Base-by-base conservation (phyloP, 2,888 invertebrate species). In the Cosmorhoe ocellata region DNA sequence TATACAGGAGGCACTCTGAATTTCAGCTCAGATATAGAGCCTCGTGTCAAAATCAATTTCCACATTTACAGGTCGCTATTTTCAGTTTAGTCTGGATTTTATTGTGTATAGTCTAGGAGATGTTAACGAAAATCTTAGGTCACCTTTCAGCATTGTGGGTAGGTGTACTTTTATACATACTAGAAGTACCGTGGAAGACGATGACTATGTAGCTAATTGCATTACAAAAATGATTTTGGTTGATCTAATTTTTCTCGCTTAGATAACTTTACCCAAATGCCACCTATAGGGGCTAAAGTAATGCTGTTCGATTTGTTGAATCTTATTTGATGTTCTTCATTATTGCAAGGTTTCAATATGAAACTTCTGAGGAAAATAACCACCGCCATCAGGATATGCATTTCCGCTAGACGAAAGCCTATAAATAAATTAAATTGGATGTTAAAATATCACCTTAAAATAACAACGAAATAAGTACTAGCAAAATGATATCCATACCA, bases 11-110 rank as follows among this genome's bases (percentile, higher is more conserved):
- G 72, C 71, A 74, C 70, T 69, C 70, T 61, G 67, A 70, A 71
- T 60, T 67, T 64, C 65, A 69, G 71, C 64, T 69, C 72, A 59
- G 71, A 76, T 81, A 82, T 79, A 82, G 77, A 75, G 71, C 66
- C 69, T 71, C 70, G 69, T 81, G 83, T 86, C 85, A 82, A 81
- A 86, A 85, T 83, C 83, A 86, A 84, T 86, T 84, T 84, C 74
- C 81, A 78, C 80, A 71, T 82, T 84, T 80, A 81, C 76, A 79
- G 79, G 69, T 78, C 66, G 79, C 86, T 87, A 85, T 87, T 87
- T 84, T 76, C 74, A 77, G 76, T 77, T 73, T 74, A 70, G 78
- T 71, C 73, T 69, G 71, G 61, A 64, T 69, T 63, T 59, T 61
- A 63, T 64, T 58, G 55, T 48, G 58, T 40, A 30, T 76, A 76